Percentiles rank a stretch among this genome's conserved stretches.
Conservation (phyloP, 1,140 invertebrate genomes). For the Vanessa atalanta region DNA sequence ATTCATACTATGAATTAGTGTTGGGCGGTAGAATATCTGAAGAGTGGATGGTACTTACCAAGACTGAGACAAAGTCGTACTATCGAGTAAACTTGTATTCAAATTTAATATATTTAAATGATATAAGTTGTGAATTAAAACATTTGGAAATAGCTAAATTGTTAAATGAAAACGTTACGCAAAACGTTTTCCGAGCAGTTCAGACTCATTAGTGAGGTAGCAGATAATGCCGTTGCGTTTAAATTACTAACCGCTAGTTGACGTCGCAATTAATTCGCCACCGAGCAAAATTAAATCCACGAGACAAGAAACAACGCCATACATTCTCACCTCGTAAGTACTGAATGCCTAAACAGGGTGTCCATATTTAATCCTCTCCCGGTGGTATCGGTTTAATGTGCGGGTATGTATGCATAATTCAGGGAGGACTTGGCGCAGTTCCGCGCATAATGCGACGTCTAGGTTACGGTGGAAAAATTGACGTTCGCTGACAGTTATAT, state of each 20-base stretch:
- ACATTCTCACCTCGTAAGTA: conserved; percentile 57
- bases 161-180: conserved; percentile 12
- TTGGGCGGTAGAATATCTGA: too few relatives aligned
- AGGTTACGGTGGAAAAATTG: conserved; percentile 8
- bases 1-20: too few relatives aligned
- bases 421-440: conserved; percentile 56
- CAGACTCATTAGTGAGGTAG: conserved; percentile 6
- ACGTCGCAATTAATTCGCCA: conserved; percentile 37
- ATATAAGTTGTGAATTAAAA: neutral
- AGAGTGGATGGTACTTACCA: too few relatives aligned
- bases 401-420: conserved; percentile 64
- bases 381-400: conserved; percentile 59
- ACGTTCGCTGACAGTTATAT: conserved; percentile 10
- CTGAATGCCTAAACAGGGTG: conserved; percentile 63
- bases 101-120: too few relatives aligned
- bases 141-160: neutral
- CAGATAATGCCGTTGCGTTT: conserved; percentile 18
- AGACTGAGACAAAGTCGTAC: too few relatives aligned
- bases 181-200: neutral
- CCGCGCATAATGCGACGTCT: conserved; percentile 48
- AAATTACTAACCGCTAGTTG: conserved; percentile 29
- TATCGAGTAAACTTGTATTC: too few relatives aligned
- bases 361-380: conserved; percentile 60
- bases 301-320: conserved; percentile 27
- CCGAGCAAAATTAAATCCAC: conserved; percentile 38